A percentile compares a stretch with the other conserved stretches of the same genome.
Conservation (phyloP, 1,140 invertebrate genomes). For the Thaumetopoea pityocampa region DNA sequence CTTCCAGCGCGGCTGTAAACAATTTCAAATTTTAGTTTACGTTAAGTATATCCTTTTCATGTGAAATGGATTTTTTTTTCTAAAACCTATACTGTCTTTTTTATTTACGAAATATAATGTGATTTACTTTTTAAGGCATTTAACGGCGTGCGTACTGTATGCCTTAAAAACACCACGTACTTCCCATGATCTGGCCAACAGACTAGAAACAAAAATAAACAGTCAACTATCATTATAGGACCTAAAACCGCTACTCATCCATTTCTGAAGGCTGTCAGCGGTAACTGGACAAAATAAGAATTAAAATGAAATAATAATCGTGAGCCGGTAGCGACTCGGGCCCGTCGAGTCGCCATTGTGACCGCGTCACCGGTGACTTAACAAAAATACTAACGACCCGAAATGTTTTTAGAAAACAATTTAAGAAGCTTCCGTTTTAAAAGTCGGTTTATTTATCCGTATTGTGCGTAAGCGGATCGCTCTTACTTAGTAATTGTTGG, state of each 20-base stretch:
- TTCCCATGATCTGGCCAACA: too few relatives aligned
- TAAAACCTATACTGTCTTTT: too few relatives aligned
- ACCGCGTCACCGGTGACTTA: conserved; percentile 19
- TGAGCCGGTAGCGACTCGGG: conserved; percentile 8
- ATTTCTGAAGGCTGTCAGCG: conserved; percentile 13
- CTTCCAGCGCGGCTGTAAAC: too few relatives aligned
- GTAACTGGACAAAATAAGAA: conserved; percentile 10
- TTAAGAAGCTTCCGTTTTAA: conserved; percentile 34
- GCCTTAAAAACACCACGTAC: too few relatives aligned
- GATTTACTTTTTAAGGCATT: too few relatives aligned
- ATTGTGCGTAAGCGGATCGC: conserved; percentile 31
- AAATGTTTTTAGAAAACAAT: conserved; percentile 34
- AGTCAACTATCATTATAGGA: conserved; percentile 12
- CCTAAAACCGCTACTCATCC: conserved; percentile 16
- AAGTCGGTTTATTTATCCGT: conserved; percentile 25
- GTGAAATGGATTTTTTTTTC: too few relatives aligned
- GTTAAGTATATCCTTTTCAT: too few relatives aligned
- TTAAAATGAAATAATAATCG: conserved; percentile 18
- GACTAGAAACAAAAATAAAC: conserved; percentile 21
- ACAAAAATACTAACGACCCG: conserved; percentile 27
- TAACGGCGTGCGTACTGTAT: too few relatives aligned
- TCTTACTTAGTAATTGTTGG: conserved; percentile 27
- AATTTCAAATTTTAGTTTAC: too few relatives aligned
- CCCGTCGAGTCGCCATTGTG: conserved; percentile 16
- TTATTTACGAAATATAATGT: too few relatives aligned